Evolutionary conservation across 2,797 vertebrate species (phyloP).

Genomic region (Holocentrus rufus): DNA sequence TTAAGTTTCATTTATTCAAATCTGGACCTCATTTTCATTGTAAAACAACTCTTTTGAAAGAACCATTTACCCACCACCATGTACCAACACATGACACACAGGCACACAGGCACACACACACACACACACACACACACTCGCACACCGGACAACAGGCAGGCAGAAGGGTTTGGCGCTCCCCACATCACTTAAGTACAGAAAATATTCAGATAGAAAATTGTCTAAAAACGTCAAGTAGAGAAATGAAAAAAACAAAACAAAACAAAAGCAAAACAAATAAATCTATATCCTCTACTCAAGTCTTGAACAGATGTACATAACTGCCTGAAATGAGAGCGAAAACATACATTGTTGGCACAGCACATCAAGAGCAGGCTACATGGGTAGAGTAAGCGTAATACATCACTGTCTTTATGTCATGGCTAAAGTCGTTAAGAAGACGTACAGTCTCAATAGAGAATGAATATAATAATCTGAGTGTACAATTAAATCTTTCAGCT

Average conservation of each 20-base stretch:
- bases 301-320: constrained; percentile 24
- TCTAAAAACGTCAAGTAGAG: constrained; percentile 7
- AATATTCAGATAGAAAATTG: constrained; percentile 31
- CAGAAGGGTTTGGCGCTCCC: constrained; percentile 42
- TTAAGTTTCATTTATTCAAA: constrained; percentile 71
- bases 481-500: constrained; percentile 25
- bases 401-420: constrained; percentile 34
- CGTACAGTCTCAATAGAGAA: constrained; percentile 17
- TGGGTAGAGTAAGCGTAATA: constrained; percentile 28
- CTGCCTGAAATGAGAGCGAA: constrained; percentile 19
- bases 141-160: constrained; percentile 57
- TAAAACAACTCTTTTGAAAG: constrained; percentile 16
- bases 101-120: background rate
- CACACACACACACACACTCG: constrained; percentile 17
- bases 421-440: constrained; percentile 21
- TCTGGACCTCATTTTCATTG: constrained; percentile 73
- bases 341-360: constrained; percentile 65
- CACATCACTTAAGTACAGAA: constrained; percentile 50
- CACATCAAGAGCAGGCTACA: constrained; percentile 49
- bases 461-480: constrained; percentile 35
- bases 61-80: constrained; percentile 43
- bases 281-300: constrained; percentile 16
- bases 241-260: constrained; percentile 16
- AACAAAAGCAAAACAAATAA: background rate
- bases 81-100: constrained; percentile 24